Evolutionary conservation across 2,113 vertebrate species (phyloP), one percentile per base, ranked within the genome.

Genomic region (Erpornis zantholeuca): DNA sequence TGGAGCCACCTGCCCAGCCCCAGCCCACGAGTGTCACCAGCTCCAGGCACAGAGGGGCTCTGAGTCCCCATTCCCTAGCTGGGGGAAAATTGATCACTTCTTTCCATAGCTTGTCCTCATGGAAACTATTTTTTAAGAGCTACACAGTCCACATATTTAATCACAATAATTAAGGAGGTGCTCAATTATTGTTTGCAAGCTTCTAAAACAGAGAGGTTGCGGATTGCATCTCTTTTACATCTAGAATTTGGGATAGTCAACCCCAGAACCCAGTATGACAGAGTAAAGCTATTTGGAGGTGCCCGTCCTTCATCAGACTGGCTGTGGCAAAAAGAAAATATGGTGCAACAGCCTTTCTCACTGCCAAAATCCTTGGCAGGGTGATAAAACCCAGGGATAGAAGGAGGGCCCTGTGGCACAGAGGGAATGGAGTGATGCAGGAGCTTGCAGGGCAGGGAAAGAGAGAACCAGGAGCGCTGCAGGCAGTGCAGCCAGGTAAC

Each of bases 371-470:
- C 31, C 53, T 3, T 1, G 17, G 38, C 59, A 84, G 73, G 69
- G 35, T 2, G 6, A 38, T 33, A 64, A 81, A 90, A 64, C 19
- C 9, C 10, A 6, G 19, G 28, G 56, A 24, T 2, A 33, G 44
- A 42, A 65, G 68, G 18, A 44, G 59, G 2, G 3, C 22, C 16
- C 28, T 22, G 36, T 29, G 3, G 20, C 7, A 11, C 44, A 45
- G 5, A 15, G 23, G 35, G 79, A 38, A 33, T 2, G 44, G 60
- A 78, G 44, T 0, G 0, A 29, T 2, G n/a, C 65, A 14, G 65
- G 65, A 42, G 36, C 21, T 70, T 6, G 11, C 25, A 14, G 38
- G 57, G 61, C 24, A 70, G 47, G 42, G 47, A 12, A 52, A 38
- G 44, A 47, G 40, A 82, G 53, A 57, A 31, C n/a, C 61, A 31